A percentile compares a stretch with the other conserved stretches of the same genome.
Conservation (phyloP, 2,113 vertebrate species). For the Mirza zaza region DNA sequence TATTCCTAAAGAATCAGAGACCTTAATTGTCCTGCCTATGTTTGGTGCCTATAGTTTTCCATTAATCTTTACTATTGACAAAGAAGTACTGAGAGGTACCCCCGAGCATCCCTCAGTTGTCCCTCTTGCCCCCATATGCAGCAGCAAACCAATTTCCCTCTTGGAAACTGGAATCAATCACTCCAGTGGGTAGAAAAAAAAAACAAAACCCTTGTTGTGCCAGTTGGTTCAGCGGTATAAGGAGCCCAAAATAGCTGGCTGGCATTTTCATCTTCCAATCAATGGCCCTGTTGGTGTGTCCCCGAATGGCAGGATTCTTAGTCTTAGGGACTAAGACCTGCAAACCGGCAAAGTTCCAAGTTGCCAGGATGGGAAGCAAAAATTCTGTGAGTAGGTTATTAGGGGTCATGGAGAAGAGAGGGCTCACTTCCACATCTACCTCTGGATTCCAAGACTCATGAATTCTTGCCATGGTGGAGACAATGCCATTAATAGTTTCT, state of each 20-base stretch:
- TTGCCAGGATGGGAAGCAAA: background rate
- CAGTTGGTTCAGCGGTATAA: background rate
- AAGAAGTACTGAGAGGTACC: no score
- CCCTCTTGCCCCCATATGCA: background rate
- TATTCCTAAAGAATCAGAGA: no score
- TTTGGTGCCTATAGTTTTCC: no score
- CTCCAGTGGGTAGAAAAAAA: background rate
- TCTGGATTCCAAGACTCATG: background rate
- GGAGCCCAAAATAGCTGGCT: background rate
- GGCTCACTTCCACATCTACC: background rate
- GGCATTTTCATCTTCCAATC: background rate
- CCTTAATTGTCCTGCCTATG: no score
- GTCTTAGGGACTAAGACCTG: background rate
- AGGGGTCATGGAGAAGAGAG: background rate
- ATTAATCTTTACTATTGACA: no score
- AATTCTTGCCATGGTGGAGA: background rate
- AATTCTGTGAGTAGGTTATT: background rate
- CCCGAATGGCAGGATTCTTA: background rate
- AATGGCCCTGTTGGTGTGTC: background rate
- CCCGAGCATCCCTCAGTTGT: background rate
- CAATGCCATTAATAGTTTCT: background rate
- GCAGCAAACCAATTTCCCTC: background rate
- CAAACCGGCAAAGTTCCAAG: background rate
- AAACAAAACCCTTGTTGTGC: background rate
- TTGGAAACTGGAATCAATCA: background rate